Conservation (phyloP, 2,888 invertebrate genomes). For the Drosophila kanekoi region DNA sequence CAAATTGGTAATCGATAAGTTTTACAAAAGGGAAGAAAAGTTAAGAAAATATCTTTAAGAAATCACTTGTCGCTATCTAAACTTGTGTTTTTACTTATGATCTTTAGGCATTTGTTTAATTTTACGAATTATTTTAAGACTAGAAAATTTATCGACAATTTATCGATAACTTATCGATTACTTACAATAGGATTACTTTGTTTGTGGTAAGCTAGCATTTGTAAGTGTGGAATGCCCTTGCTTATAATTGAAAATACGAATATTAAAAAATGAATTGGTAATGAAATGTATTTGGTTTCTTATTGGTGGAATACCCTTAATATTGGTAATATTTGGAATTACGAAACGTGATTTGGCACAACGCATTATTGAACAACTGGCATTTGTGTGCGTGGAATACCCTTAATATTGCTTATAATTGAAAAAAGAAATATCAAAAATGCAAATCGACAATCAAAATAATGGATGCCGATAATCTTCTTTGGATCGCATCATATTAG, state of each 20-base stretch:
- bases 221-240: neutral
- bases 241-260: neutral
- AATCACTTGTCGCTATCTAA: too few relatives aligned
- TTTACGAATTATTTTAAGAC: neutral
- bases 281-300: neutral
- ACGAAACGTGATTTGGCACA: too few relatives aligned
- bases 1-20: conserved; percentile 15
- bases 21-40: neutral
- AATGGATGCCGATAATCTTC: too few relatives aligned
- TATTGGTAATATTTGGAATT: too few relatives aligned
- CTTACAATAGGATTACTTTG: neutral
- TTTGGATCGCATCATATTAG: neutral
- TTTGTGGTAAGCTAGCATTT: neutral
- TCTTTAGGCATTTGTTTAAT: too few relatives aligned
- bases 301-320: too few relatives aligned
- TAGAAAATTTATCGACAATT: too few relatives aligned
- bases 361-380: neutral
- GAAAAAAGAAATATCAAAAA: neutral
- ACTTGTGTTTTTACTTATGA: too few relatives aligned
- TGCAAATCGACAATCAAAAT: too few relatives aligned
- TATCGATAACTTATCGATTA: too few relatives aligned
- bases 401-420: neutral
- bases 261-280: too few relatives aligned
- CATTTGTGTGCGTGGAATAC: neutral
- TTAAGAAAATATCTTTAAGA: neutral